Evolutionary conservation across 2,888 invertebrate genomes (phyloP), one percentile per base, ranked within the genome.

Genomic region (Oxyscelio sp.): DNA sequence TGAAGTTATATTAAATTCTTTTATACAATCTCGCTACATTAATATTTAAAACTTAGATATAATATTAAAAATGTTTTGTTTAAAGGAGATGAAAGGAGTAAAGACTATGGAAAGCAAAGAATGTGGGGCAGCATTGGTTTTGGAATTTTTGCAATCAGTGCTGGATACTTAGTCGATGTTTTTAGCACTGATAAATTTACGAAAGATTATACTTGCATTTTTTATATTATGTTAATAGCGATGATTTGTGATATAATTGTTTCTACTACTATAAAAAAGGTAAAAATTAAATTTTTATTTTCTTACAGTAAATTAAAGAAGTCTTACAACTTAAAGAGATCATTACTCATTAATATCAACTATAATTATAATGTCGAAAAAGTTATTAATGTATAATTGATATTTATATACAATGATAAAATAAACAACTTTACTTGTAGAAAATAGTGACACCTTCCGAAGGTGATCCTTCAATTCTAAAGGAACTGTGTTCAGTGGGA

Each of bases 71-170:
- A 24, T 50, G 50, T 13, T 13, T 40, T 50, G 79, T 84, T 54
- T 38, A 48, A 92, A 97, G 97, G 97, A 54, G 96, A 96, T 4
- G 92, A 92, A 0, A 95, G 96, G 66, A 96, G 96, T n/a, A 95
- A 96, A 56, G 95, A 96, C 24, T 99, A 98, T 93, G 99, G 99
- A 0, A 96, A 96, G 87, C 98, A 99, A 92, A 95, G 98, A 50
- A 95, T 98, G 81, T 99, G 97, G 96, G 98, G 99, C 0, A 97
- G 98, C 0, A 95, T 98, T 1, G 98, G 98, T 0, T 98, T 97
- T 96, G 98, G 98, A 17, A 93, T 97, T 61, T 96, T 97, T 89
- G 96, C 97, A 0, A 95, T 97, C 24, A 91, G 97, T 15, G 95
- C 97, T 1, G 98, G 98, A 0, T 95, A 96, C n/a, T 94, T 98